Base-by-base conservation (phyloP, 2,888 invertebrate species). In the Tachina lurida region DNA sequence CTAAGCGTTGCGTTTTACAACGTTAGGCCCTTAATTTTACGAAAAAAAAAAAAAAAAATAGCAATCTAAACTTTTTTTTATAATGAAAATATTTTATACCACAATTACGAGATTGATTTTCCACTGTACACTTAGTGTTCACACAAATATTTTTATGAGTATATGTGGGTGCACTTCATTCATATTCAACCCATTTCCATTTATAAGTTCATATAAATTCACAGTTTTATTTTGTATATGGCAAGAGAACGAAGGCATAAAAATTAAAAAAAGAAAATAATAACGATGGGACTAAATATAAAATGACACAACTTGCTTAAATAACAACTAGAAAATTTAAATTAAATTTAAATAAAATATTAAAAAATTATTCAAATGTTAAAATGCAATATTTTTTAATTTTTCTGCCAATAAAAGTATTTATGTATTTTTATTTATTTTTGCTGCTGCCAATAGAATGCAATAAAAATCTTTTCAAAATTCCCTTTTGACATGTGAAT, bases 141-240 rank as follows among this genome's bases (percentile, higher is more conserved):
- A 43, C 31, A 45, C 17, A 22, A 39, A 47, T 65, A 31, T 49
- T 12, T 54, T 22, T 9, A 65, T 10, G 15, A 31, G 8, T 31
- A 39, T 19, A 15, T 54, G 71, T 56, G 71, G 56, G 56, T 67
- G 17, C 41, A 68, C 49, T 65, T 67, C 22, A 65, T 65, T 67
- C 22, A 65, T 67, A 43, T 67, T 63, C 49, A 43, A 17, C 22
- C 22, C 71, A 76, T 71, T 63, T 76, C 82, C 56, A 76, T 82
- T 76, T 65, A 71, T 71, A 71, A 71, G 70, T 58, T 49, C 47
- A 82, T 71, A 71, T 82, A 65, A 82, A 82, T 82, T 56, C 41
- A 56, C 39, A 65, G n/a, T 76, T 82, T 76, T 58, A 73, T 65
- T 43, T 15, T 45, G 12, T 19, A 49, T n/a, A 49, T 17, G 13